Conservation (phyloP, 2,888 invertebrate species). For the Dolichopus griseipennis region DNA sequence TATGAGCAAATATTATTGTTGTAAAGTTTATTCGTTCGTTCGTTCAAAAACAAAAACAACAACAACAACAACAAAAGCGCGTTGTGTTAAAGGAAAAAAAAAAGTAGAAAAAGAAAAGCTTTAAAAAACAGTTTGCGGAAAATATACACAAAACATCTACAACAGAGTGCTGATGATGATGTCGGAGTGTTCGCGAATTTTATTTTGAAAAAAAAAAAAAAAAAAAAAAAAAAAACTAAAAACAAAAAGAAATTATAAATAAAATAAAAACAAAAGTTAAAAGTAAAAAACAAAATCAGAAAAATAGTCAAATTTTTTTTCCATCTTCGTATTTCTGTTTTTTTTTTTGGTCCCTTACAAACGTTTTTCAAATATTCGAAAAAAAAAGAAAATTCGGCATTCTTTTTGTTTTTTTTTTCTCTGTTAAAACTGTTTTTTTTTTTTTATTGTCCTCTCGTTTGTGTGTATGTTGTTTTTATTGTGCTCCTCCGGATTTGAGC, state of each 20-base stretch:
- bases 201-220: neutral
- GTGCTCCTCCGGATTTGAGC: no score
- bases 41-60: no score
- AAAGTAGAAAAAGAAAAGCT: neutral
- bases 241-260: neutral
- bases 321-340: neutral
- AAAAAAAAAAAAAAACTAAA: neutral
- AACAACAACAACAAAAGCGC: neutral
- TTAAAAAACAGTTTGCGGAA: neutral
- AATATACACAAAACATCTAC: constrained; percentile 3
- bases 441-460: no score
- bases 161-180: constrained; percentile 1
- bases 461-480: no score
- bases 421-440: no score
- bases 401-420: no score
- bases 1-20: no score
- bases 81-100: neutral
- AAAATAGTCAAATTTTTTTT: neutral
- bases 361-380: no score
- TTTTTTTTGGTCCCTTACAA: neutral
- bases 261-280: no score
- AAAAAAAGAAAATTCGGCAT: no score
- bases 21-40: no score
- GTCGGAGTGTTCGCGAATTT: neutral
- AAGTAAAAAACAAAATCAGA: no score